phyloP scores from a whole-genome alignment of 2,888 invertebrate genomes.

The Drosophila subquinaria region DNA sequence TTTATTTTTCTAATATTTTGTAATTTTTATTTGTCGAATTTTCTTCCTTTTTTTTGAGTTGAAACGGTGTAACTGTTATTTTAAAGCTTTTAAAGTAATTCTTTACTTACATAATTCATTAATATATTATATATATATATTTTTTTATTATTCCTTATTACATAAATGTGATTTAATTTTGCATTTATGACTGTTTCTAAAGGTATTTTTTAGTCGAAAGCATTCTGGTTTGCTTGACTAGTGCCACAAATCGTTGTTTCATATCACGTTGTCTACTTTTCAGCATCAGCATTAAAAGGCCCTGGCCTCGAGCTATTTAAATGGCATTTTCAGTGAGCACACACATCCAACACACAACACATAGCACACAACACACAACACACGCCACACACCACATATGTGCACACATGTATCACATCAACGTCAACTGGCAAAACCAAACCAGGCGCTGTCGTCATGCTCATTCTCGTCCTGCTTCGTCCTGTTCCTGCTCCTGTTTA shows the following conservation, averaged over 20 bases:
- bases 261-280: constrained; percentile 30
- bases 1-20: too few relatives aligned
- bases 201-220: not conserved
- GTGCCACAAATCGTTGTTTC: constrained; percentile 20
- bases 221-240: not conserved
- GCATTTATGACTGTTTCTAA: not conserved
- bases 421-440: constrained; percentile 52
- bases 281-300: constrained; percentile 43
- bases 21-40: too few relatives aligned
- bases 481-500: not conserved
- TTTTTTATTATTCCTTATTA: too few relatives aligned
- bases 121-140: not conserved
- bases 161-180: not conserved
- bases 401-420: constrained; percentile 42
- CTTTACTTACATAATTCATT: not conserved
- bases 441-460: constrained; percentile 36
- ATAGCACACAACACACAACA: constrained; percentile 13
- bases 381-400: constrained; percentile 1
- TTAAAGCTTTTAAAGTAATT: not conserved
- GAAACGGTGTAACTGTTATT: too few relatives aligned
- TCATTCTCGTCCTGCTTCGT: constrained; percentile 6
- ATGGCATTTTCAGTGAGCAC: constrained; percentile 38
- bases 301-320: constrained; percentile 44
- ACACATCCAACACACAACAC: constrained; percentile 2
- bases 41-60: too few relatives aligned